Percentiles rank a stretch among this genome's conserved stretches.
These are phyloP conservation scores for Chitala chitala DNA, from an alignment of 2,113 vertebrate species.

Conservation along the genomic window DNA sequence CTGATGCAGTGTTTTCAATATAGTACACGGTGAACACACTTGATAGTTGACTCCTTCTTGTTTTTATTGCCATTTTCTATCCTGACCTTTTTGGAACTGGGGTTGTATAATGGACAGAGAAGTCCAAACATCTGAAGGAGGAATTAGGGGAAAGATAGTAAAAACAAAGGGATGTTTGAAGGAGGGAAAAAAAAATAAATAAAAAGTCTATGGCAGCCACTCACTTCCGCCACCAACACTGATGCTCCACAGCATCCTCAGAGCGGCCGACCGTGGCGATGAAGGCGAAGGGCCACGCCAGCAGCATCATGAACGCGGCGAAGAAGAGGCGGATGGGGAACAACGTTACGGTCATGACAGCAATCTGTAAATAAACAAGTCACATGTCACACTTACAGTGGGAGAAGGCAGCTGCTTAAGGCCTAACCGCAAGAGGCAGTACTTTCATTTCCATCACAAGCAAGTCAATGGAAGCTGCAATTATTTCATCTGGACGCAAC, in stretches of 20 bases:
- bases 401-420: neutral
- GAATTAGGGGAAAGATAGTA: neutral
- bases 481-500: too few species aligned
- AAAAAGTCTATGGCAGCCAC: too few species aligned
- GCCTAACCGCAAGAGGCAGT: too few species aligned
- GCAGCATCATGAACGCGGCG: constrained; percentile 91
- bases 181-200: too few species aligned
- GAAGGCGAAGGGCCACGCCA: constrained; percentile 95
- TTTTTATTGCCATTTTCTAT: neutral
- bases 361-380: neutral
- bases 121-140: neutral
- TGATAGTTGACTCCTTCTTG: too few species aligned
- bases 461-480: too few species aligned
- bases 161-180: neutral
- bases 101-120: too few species aligned
- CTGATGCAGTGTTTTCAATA: too few species aligned
- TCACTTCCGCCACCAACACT: constrained; percentile 79
- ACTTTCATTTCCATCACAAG: too few species aligned
- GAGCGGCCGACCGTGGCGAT: constrained; percentile 76
- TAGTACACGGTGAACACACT: too few species aligned
- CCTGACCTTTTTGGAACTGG: too few species aligned
- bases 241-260: constrained; percentile 70
- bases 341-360: constrained; percentile 85
- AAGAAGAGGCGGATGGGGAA: constrained; percentile 89
- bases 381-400: neutral